phyloP scores from a whole-genome alignment of 2,113 vertebrate genomes.

The Pangasianodon gigas region DNA sequence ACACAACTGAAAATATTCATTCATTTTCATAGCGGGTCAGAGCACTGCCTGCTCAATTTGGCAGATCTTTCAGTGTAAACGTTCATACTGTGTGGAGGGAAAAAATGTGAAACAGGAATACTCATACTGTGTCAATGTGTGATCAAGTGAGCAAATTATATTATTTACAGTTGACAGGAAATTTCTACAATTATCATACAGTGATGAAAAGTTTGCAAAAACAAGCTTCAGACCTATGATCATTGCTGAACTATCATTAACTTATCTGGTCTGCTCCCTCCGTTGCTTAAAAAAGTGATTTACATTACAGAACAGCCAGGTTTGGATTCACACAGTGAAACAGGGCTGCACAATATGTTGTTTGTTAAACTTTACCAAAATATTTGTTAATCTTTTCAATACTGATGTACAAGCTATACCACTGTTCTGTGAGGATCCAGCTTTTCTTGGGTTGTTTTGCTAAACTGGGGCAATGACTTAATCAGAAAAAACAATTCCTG shows the following conservation, averaged over 20 bases:
- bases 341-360: not conserved
- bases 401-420: not conserved
- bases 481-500: not conserved
- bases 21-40: constrained; percentile 20
- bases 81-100: not conserved
- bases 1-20: constrained; percentile 35
- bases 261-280: not conserved
- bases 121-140: not conserved
- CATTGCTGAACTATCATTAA: not conserved
- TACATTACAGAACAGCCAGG: not conserved
- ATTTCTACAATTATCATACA: not conserved
- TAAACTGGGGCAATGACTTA: not conserved
- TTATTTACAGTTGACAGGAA: constrained; percentile 13
- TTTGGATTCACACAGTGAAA: not conserved
- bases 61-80: constrained; percentile 28
- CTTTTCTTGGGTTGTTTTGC: not conserved
- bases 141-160: constrained; percentile 8
- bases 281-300: not conserved
- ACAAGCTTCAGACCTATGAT: not conserved
- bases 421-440: not conserved
- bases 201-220: not conserved
- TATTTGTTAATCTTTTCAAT: not conserved
- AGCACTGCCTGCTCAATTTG: constrained; percentile 38
- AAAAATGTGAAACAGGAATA: constrained; percentile 7
- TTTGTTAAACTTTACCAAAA: not conserved